Evolutionary conservation across 2,888 invertebrate species (phyloP).

Genomic region (Ctena decussata): DNA sequence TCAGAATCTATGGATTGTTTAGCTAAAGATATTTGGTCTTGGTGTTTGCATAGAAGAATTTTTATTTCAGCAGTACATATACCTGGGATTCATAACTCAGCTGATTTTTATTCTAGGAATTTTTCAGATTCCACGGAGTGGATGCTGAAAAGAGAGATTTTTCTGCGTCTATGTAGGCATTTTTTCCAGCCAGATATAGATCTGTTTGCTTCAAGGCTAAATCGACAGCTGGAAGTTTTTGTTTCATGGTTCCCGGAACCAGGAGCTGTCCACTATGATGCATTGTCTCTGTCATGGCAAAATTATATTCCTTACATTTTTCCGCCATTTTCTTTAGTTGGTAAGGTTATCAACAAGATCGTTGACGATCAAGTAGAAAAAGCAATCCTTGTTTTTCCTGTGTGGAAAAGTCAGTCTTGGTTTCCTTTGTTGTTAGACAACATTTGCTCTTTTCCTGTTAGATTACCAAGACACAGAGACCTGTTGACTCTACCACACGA

Average conservation of each 20-base stretch:
- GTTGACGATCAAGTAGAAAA: slow-evolving; percentile 43
- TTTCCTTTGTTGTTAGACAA: not conserved
- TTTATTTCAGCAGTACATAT: slow-evolving; percentile 28
- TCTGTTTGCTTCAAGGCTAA: slow-evolving; percentile 53
- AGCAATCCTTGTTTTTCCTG: slow-evolving; percentile 44
- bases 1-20: slow-evolving; percentile 18
- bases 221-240: slow-evolving; percentile 25
- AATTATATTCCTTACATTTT: slow-evolving; percentile 45
- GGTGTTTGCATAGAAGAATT: slow-evolving; percentile 42
- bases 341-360: slow-evolving; percentile 50
- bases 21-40: slow-evolving; percentile 37
- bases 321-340: slow-evolving; percentile 56
- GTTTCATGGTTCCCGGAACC: slow-evolving; percentile 55
- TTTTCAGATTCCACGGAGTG: slow-evolving; percentile 58
- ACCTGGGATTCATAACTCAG: slow-evolving; percentile 28
- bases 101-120: slow-evolving; percentile 54
- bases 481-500: not conserved
- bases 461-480: not conserved
- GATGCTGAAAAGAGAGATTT: slow-evolving; percentile 47
- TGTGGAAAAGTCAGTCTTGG: slow-evolving; percentile 31
- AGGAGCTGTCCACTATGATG: slow-evolving; percentile 32
- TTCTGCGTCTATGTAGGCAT: slow-evolving; percentile 16
- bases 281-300: slow-evolving; percentile 53
- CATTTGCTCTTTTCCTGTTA: not conserved
- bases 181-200: slow-evolving; percentile 55